A percentile compares a stretch with the other conserved stretches of the same genome.
These are phyloP conservation scores for Eurois occulta DNA, from an alignment of 2,888 invertebrate genomes.

Conservation along the genomic window DNA sequence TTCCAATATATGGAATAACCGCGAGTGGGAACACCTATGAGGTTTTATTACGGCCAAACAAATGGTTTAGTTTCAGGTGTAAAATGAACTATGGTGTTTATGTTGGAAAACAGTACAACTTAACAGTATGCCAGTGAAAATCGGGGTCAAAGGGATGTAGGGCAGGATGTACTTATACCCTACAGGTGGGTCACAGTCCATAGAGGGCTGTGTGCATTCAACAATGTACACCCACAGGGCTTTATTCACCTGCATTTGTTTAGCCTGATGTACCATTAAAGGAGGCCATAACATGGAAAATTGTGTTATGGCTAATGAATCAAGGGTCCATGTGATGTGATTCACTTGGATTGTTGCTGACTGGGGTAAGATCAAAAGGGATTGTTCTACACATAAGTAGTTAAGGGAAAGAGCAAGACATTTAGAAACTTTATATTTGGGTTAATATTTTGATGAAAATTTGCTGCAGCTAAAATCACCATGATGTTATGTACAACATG, in stretches of 20 bases:
- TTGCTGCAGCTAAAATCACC: neutral
- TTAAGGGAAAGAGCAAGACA: neutral
- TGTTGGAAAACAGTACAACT: slow-evolving; percentile 25
- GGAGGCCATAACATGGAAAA: slow-evolving; percentile 81
- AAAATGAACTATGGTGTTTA: neutral
- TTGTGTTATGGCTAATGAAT: slow-evolving; percentile 76
- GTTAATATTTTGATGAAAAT: neutral
- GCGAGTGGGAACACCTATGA: slow-evolving; percentile 8
- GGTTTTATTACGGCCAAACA: slow-evolving; percentile 24
- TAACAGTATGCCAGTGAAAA: slow-evolving; percentile 64
- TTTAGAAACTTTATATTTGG: neutral
- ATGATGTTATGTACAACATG: neutral
- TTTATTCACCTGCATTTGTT: slow-evolving; percentile 69
- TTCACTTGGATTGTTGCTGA: slow-evolving; percentile 49
- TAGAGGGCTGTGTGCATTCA: slow-evolving; percentile 81
- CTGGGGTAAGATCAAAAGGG: slow-evolving; percentile 47
- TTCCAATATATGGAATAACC: slow-evolving; percentile 41
- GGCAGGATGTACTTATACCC: slow-evolving; percentile 68
- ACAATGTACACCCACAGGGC: slow-evolving; percentile 74
- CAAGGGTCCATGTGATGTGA: slow-evolving; percentile 59
- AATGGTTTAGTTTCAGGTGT: slow-evolving; percentile 17
- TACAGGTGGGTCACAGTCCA: slow-evolving; percentile 70
- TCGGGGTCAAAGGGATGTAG: slow-evolving; percentile 79
- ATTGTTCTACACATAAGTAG: slow-evolving; percentile 4
- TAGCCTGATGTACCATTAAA: slow-evolving; percentile 64